Evolutionary conservation across 2,113 vertebrate genomes (phyloP).

Genomic region (Chaenocephalus aceratus): DNA sequence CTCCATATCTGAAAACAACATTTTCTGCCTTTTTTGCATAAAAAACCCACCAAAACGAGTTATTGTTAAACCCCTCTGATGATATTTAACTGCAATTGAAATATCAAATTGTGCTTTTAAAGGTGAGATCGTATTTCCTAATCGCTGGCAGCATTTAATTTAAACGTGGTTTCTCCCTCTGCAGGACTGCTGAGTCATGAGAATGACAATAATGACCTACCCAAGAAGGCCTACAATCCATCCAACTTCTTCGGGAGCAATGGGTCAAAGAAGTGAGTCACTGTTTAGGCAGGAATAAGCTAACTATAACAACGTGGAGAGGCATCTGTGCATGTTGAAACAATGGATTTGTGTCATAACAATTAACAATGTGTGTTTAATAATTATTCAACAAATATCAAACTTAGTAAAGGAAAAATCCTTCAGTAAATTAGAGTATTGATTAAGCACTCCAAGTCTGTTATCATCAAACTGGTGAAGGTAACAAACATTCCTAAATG

Average conservation of each 20-base stretch:
- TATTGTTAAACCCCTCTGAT: conserved; percentile 16
- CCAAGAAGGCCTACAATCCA: conserved; percentile 47
- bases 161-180: not conserved
- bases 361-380: too few relatives aligned
- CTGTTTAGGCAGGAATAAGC: not conserved
- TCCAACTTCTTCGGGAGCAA: conserved; percentile 72
- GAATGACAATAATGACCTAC: conserved; percentile 32
- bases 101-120: conserved; percentile 6
- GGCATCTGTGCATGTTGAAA: not conserved
- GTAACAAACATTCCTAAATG: not conserved
- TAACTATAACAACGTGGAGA: not conserved
- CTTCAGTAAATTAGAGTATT: not conserved
- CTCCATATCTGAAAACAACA: too few relatives aligned
- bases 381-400: not conserved
- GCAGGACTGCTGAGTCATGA: conserved; percentile 84
- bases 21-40: too few relatives aligned
- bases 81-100: not conserved
- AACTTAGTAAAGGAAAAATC: not conserved
- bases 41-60: not conserved
- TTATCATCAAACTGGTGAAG: not conserved
- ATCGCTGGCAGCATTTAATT: conserved; percentile 1
- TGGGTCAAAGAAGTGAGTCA: conserved; percentile 59
- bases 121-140: not conserved
- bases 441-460: not conserved
- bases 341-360: not conserved